These are phyloP conservation scores for Ips typographus DNA, from an alignment of 1,140 invertebrate genomes.

Conservation along the genomic window DNA sequence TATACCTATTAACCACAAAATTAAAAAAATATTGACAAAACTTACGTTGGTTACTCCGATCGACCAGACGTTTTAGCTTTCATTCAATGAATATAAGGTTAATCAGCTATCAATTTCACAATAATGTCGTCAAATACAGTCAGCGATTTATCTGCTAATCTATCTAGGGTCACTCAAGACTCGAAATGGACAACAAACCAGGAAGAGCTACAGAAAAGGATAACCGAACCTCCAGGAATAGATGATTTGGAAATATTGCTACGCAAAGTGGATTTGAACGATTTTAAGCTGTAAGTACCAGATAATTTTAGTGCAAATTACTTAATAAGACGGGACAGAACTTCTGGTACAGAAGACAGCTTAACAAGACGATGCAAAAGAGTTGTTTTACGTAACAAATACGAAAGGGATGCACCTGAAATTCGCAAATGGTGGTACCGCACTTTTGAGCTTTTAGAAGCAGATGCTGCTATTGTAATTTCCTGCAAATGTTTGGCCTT, in stretches of 20 bases:
- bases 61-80: too few relatives aligned
- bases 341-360: background rate
- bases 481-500: background rate
- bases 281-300: background rate
- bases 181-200: background rate
- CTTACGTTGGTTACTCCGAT: too few relatives aligned
- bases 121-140: too few relatives aligned
- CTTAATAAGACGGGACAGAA: background rate
- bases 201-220: background rate
- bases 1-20: too few relatives aligned
- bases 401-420: conserved; percentile 33
- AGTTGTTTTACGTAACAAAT: conserved; percentile 27
- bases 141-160: too few relatives aligned
- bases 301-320: conserved; percentile 1
- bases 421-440: conserved; percentile 29
- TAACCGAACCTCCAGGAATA: background rate
- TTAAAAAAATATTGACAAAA: too few relatives aligned
- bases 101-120: too few relatives aligned
- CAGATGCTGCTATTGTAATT: conserved; percentile 32
- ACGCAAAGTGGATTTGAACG: background rate
- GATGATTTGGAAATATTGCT: background rate
- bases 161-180: too few relatives aligned
- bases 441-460: conserved; percentile 31
- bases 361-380: conserved; percentile 21
- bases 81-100: too few relatives aligned